phyloP scores from a whole-genome alignment of 2,113 vertebrate species.

The human region GRCh38 chr1:148891001-148891500 shows the following conservation, averaged over 20 bases:
- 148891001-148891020: not conserved
- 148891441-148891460: not conserved
- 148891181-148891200: not conserved
- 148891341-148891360: not conserved
- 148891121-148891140: not conserved
- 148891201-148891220: no score
- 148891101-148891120: not conserved
- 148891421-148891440: not conserved
- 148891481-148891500: not conserved
- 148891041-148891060: not conserved
- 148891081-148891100: not conserved
- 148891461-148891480: not conserved
- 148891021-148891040: not conserved
- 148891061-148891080: not conserved
- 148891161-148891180: not conserved
- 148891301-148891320: conserved; percentile 12
- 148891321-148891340: not conserved
- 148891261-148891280: not conserved
- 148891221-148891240: not conserved
- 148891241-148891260: not conserved
- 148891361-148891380: not conserved
- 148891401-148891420: not conserved
- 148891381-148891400: not conserved
- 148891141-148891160: not conserved
- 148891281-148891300: not conserved